These are phyloP conservation scores for Tympanoctomys barrerae DNA, from an alignment of 2,797 vertebrate species.

Conservation along the genomic window DNA sequence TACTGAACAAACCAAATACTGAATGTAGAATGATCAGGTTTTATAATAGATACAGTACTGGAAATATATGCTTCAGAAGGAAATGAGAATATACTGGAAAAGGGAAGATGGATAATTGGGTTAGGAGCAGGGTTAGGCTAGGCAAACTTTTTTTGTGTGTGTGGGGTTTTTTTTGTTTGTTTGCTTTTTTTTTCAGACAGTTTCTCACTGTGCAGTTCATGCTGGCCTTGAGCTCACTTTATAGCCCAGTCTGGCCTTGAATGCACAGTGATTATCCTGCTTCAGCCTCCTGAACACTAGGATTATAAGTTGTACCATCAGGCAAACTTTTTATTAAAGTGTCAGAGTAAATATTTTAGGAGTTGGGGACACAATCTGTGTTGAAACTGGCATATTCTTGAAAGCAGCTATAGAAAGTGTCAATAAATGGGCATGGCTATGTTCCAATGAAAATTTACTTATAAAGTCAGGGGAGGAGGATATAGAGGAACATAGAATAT, in stretches of 20 bases:
- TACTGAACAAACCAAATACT: neutral
- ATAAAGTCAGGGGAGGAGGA: neutral
- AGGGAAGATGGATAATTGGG: neutral
- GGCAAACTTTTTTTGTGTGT: too few relatives aligned
- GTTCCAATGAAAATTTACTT: constrained; percentile 38
- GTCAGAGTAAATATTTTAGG: neutral
- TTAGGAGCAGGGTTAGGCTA: neutral
- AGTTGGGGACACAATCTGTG: neutral
- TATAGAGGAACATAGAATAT: neutral
- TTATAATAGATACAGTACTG: neutral
- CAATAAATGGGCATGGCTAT: neutral
- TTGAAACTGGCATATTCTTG: neutral
- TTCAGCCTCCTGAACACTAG: too few relatives aligned
- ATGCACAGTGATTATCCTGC: too few relatives aligned
- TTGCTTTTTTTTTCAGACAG: too few relatives aligned
- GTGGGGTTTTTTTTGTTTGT: too few relatives aligned
- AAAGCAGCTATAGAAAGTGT: constrained; percentile 12
- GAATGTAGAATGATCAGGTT: neutral
- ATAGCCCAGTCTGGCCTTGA: too few relatives aligned
- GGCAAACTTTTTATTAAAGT: constrained; percentile 8
- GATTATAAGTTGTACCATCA: too few relatives aligned
- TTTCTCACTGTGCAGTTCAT: too few relatives aligned
- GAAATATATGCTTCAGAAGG: neutral
- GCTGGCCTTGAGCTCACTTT: too few relatives aligned
- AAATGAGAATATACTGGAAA: neutral